Evolutionary conservation across 2,888 invertebrate genomes (phyloP).

Genomic region (Diplazon laetatorius): DNA sequence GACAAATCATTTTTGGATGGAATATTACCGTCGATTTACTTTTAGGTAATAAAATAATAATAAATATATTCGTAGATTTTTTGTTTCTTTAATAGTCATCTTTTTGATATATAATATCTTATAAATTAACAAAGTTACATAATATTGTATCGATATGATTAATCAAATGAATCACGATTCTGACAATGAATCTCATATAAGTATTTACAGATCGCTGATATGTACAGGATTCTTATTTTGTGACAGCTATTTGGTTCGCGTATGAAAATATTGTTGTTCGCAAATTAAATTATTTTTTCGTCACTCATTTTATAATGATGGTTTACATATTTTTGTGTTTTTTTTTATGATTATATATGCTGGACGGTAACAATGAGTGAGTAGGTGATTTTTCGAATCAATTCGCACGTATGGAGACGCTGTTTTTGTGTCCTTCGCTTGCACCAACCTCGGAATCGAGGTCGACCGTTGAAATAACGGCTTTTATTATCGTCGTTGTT

Average conservation of each 20-base stretch:
- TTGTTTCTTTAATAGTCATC: conserved; percentile 15
- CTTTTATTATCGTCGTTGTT: conserved; percentile 73
- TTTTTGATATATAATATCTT: conserved; percentile 19
- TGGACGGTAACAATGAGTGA: conserved; percentile 29
- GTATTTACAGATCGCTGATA: conserved; percentile 59
- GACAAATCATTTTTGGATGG: no score
- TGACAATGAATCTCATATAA: conserved; percentile 23
- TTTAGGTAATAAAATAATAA: no score
- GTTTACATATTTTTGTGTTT: conserved; percentile 34
- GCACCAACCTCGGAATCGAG: conserved; percentile 69
- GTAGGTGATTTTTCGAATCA: conserved; percentile 61
- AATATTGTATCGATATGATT: not conserved
- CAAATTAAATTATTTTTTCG: conserved; percentile 8
- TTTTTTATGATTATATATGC: conserved; percentile 6
- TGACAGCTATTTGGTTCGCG: conserved; percentile 23
- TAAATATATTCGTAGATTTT: no score
- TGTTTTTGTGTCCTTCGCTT: conserved; percentile 55
- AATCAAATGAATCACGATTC: conserved; percentile 8
- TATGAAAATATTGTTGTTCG: conserved; percentile 40
- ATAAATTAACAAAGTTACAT: conserved; percentile 24
- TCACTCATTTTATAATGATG: conserved; percentile 39
- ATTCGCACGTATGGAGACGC: conserved; percentile 75
- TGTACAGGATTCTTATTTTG: conserved; percentile 45
- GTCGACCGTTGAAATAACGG: conserved; percentile 77
- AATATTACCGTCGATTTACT: no score